phyloP scores from a whole-genome alignment of 2,888 invertebrate genomes.

The Dryadula phaetusa region DNA sequence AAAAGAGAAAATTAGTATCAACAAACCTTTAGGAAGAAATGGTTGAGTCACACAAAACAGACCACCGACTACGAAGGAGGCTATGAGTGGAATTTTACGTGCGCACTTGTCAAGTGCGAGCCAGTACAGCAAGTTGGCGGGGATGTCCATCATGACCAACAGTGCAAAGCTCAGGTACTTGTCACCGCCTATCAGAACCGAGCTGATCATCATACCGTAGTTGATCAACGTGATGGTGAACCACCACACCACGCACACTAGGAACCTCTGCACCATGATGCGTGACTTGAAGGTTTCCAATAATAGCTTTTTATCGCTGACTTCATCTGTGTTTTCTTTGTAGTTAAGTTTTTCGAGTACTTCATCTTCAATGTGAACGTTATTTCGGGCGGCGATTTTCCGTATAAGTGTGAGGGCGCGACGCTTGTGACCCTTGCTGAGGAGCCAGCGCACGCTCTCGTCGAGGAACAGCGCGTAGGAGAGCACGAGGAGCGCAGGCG shows the following conservation, averaged over 20 bases:
- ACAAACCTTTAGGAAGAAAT: constrained; percentile 70
- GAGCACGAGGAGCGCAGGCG: constrained; percentile 70
- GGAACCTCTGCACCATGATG: constrained; percentile 74
- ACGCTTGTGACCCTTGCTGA: constrained; percentile 71
- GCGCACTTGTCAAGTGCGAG: constrained; percentile 71
- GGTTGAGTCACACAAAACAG: constrained; percentile 73
- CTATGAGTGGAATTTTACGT: constrained; percentile 66
- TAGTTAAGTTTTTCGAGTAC: constrained; percentile 66
- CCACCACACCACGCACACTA: constrained; percentile 78
- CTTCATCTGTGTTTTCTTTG: constrained; percentile 56
- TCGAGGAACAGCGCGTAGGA: constrained; percentile 73
- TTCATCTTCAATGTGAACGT: constrained; percentile 60
- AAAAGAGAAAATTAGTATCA: not conserved
- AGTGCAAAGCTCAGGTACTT: constrained; percentile 77
- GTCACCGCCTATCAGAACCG: constrained; percentile 75
- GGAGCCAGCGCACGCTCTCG: constrained; percentile 77
- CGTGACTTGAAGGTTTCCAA: constrained; percentile 71
- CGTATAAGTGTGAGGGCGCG: constrained; percentile 65
- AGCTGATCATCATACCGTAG: constrained; percentile 81
- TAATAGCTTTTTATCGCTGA: constrained; percentile 64
- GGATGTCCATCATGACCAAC: constrained; percentile 76
- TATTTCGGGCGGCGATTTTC: constrained; percentile 71
- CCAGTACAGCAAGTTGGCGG: constrained; percentile 76
- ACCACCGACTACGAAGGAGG: constrained; percentile 71
- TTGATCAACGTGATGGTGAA: constrained; percentile 77